Base-by-base conservation (phyloP, 2,888 invertebrate species). In the Dynastes hyllus region DNA sequence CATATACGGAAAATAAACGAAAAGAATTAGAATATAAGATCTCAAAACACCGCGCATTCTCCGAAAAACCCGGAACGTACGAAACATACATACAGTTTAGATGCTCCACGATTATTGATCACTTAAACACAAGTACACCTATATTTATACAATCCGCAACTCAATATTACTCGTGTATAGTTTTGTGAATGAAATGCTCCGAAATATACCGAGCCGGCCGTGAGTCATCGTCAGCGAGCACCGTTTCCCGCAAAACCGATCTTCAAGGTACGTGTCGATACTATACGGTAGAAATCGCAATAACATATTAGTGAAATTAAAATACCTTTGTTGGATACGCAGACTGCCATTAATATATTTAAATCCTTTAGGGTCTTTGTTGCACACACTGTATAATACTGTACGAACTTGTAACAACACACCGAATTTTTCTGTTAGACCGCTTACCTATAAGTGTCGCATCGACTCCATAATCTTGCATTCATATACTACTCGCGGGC, bases 271-370 rank as follows among this genome's bases (percentile, higher is more conserved):
- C 32, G 32, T 37, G 5, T 37, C 32, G 32, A 37, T 37, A 37
- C 32, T 37, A 1, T 22, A 37, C 16, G n/a, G 37, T 76, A 29
- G 29, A 67, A 53, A 53, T 13, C 69, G 69, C 70, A 71, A 13
- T 22, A 61, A n/a, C 37, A 55, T 53, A 58, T 71, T 73, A 53
- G 73, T 61, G 55, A 75, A 40, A 78, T 50, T 67, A 80, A 22
- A 71, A 80, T 82, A 82, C 82, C 82, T 82, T 81, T 80, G 40
- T 71, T 69, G 63, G 63, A 78, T 70, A 78, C 71, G 77, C 79
- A 80, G 78, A 82, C 61, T 82, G 80, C 82, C 82, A 82, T 82
- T 82, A 81, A 81, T 78, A 67, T 40, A 67, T 29, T 69, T 51
- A 69, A 69, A 69, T 77, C 66, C 58, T 69, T 27, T 66, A 22